These are phyloP conservation scores for Carabus problematicus DNA, from an alignment of 2,888 invertebrate species.

Conservation along the genomic window DNA sequence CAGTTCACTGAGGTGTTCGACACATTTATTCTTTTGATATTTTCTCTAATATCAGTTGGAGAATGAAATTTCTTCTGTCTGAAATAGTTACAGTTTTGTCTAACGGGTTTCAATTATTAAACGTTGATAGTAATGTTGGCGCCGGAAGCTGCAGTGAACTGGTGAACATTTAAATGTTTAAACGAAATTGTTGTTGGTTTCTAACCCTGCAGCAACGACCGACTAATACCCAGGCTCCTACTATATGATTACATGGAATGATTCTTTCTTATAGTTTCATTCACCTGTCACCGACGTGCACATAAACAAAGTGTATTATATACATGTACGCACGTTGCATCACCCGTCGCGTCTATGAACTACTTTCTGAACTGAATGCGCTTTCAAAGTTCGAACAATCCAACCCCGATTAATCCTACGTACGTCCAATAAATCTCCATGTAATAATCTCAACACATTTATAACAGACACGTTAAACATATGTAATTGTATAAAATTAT, in stretches of 20 bases:
- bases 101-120: too few species aligned
- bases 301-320: slow-evolving; percentile 6
- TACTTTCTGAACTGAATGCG: slow-evolving; percentile 8
- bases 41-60: too few species aligned
- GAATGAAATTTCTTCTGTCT: too few species aligned
- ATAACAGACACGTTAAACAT: slow-evolving; percentile 23
- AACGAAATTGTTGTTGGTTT: slow-evolving; percentile 30
- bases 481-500: slow-evolving; percentile 37
- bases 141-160: background rate
- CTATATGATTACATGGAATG: slow-evolving; percentile 29
- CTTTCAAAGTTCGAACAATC: slow-evolving; percentile 2
- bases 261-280: slow-evolving; percentile 18
- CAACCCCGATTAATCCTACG: slow-evolving; percentile 10
- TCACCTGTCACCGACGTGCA: slow-evolving; percentile 24
- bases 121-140: too few species aligned
- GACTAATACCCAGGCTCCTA: slow-evolving; percentile 17
- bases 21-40: too few species aligned
- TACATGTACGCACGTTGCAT: slow-evolving; percentile 18
- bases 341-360: background rate
- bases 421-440: slow-evolving; percentile 11
- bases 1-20: too few species aligned
- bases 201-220: slow-evolving; percentile 26
- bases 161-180: slow-evolving; percentile 23
- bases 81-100: too few species aligned
- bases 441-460: slow-evolving; percentile 31